Conservation (phyloP, 2,113 vertebrate genomes). For the Pholis gunnellus region DNA sequence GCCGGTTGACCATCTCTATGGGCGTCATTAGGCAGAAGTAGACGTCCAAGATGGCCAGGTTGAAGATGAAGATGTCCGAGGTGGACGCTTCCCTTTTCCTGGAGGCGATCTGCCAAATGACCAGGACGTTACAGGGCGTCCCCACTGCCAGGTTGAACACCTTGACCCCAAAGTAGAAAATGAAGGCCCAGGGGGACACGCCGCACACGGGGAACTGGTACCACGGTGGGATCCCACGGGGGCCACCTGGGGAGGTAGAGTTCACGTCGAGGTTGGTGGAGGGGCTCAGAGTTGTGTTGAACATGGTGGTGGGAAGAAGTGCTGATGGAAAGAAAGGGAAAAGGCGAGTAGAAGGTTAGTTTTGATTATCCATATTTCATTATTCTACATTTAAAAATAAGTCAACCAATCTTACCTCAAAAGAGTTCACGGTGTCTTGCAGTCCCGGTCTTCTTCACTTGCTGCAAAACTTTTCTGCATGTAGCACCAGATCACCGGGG, state of each 20-base stretch:
- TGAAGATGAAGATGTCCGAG: conserved; percentile 82
- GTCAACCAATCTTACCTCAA: conserved; percentile 23
- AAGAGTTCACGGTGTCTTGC: background rate
- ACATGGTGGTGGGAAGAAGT: conserved; percentile 31
- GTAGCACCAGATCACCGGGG: background rate
- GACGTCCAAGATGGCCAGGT: conserved; percentile 78
- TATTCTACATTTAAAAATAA: background rate
- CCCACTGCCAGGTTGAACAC: conserved; percentile 80
- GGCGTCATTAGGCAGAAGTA: conserved; percentile 82
- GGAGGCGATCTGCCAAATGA: conserved; percentile 78
- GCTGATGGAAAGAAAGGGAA: background rate
- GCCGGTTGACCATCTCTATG: conserved; percentile 75
- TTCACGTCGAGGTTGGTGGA: conserved; percentile 30
- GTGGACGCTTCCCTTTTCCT: conserved; percentile 75
- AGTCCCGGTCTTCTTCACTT: background rate
- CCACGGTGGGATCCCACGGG: conserved; percentile 60
- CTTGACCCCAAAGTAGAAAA: conserved; percentile 82
- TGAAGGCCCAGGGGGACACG: conserved; percentile 70
- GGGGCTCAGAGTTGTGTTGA: conserved; percentile 41
- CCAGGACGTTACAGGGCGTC: conserved; percentile 76
- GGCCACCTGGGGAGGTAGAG: background rate
- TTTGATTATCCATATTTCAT: background rate
- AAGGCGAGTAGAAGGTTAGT: background rate
- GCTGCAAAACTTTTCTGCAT: background rate
- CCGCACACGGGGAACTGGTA: conserved; percentile 73